Evolutionary conservation across 2,888 invertebrate genomes (phyloP), one percentile per base, ranked within the genome.

Genomic region (Stramonita haemastoma): DNA sequence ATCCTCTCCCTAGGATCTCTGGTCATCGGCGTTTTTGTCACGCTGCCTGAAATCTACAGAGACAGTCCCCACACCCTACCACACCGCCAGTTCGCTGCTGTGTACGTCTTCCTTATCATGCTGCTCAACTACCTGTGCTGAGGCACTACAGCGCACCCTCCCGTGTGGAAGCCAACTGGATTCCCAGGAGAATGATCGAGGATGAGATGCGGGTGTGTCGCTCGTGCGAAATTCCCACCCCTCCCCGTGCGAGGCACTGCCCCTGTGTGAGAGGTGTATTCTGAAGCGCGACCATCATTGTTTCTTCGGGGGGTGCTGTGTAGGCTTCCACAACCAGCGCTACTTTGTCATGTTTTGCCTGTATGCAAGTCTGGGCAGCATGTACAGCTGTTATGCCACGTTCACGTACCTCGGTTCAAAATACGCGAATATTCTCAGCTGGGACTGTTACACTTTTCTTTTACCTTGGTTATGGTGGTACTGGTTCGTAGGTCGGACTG

Each of bases 201-300:
- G 83, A 85, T 73, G 83, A 57, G 81, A 70, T 26, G 29, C 26
- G 8, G 29, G 91, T 91, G 85, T 95, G 95, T 89, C 89, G 89
- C 22, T 90, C 91, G 26, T 95, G 95, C 91, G 91, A 93, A 36
- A 90, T 92, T 6, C 81, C 91, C 8, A 93, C 92, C 2, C 95
- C 95, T 11, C 94, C 94, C 11, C 92, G 96, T 34, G 93, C 95
- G 60, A 95, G 96, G 87, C 96, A 96, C 91, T 96, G 96, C 90
- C 94, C 95, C 91, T 96, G 19, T 96, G 96, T 91, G 91, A 95
- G 32, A 91, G 91, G 89, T 96, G 96, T 90, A 94, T 96, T 19
- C 91, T 96, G 26, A 95, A 96, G 26, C 95, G 96, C 86, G 96
- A 96, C 91, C 96, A 96, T 90, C 96, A 96, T 90, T 96, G 96